Percentiles rank a stretch among this genome's conserved stretches.
Conservation (phyloP, 2,797 vertebrate genomes). For the Taeniopygia guttata region DNA sequence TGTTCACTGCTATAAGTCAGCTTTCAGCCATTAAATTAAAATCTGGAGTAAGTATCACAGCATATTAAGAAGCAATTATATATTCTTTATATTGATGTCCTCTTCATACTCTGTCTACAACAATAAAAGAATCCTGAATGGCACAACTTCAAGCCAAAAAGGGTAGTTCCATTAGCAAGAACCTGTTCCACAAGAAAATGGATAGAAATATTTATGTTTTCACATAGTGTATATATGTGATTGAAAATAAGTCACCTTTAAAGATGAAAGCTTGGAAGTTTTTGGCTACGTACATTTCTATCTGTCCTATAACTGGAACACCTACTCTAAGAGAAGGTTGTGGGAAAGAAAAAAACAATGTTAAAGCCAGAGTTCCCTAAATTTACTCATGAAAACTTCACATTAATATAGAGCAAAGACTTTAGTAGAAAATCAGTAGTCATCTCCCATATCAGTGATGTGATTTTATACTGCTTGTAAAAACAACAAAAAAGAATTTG, state of each 20-base stretch:
- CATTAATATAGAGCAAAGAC: neutral
- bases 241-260: neutral
- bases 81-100: neutral
- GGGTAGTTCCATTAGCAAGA: neutral
- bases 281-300: neutral
- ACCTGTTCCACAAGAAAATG: neutral
- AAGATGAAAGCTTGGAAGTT: neutral
- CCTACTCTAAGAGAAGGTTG: rapidly evolving
- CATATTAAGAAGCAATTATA: neutral
- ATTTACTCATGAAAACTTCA: neutral
- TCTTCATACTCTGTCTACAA: neutral
- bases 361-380: neutral
- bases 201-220: neutral
- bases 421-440: neutral
- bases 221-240: neutral
- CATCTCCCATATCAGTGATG: neutral
- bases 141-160: neutral
- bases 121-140: neutral
- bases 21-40: neutral
- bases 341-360: neutral
- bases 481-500: neutral
- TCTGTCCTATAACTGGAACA: neutral
- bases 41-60: neutral
- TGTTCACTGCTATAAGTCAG: neutral
- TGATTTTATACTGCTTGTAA: neutral